Percentiles rank a stretch among this genome's conserved stretches.
These are phyloP conservation scores for Sus cebifrons DNA, from an alignment of 2,797 vertebrate genomes.

Conservation along the genomic window DNA sequence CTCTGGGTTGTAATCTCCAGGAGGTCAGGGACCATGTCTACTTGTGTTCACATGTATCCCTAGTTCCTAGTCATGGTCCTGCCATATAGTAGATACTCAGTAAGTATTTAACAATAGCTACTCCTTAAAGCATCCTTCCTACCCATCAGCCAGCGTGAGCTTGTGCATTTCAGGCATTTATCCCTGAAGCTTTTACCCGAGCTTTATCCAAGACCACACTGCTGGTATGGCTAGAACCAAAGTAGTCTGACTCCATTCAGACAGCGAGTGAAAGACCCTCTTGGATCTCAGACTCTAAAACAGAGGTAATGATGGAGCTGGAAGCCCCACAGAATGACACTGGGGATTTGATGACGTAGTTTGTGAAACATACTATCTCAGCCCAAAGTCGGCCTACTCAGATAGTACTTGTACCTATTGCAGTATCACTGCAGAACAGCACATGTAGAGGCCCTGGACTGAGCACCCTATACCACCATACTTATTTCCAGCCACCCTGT, in stretches of 20 bases:
- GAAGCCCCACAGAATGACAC: not conserved
- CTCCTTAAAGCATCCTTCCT: not conserved
- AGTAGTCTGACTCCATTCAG: not conserved
- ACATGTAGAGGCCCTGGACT: too few species aligned
- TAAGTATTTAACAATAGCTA: not conserved
- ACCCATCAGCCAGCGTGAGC: not conserved
- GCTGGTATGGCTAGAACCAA: not conserved
- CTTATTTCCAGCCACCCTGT: fast-evolving
- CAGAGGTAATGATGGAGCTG: not conserved
- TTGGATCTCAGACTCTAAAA: not conserved
- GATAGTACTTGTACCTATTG: not conserved
- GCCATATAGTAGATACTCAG: not conserved
- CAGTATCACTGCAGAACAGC: not conserved
- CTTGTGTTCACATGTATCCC: not conserved
- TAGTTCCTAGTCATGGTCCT: not conserved
- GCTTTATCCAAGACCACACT: too few species aligned
- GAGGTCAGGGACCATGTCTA: not conserved
- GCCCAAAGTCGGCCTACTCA: not conserved
- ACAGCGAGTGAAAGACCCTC: not conserved
- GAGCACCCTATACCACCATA: fast-evolving
- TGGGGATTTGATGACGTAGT: not conserved
- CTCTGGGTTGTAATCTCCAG: not conserved
- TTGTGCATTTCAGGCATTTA: not conserved
- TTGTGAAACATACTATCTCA: not conserved
- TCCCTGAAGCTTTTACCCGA: not conserved